Base-by-base conservation (phyloP, 2,888 invertebrate genomes). In the Heliconius aoede region DNA sequence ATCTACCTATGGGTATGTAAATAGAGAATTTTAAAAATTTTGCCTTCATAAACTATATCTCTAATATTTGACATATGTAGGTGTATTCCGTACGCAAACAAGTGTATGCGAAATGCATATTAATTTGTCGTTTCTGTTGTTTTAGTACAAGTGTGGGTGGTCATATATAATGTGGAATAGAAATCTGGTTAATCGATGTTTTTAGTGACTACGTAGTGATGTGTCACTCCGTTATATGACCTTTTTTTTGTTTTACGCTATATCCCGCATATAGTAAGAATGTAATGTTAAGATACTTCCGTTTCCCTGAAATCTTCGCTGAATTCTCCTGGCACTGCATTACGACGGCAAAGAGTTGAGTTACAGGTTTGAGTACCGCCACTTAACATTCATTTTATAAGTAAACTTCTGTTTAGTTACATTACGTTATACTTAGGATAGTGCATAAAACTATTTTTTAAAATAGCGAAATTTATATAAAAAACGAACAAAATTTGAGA, bases 1-100 rank as follows among this genome's bases (percentile, higher is more conserved):
- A 64, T 73, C 73, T 79, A 80, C 82, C 80, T 84, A 85, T 82
- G 82, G 81, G 84, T 84, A 86, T 86, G 85, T 80, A 83, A 87
- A 87, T 87, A 80, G 77, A 78, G 77, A 82, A 84, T 82, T 84
- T 83, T 77, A 80, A 81, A 82, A 82, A 84, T 84, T 85, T 82
- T 61, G 82, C 82, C 83, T 76, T 81, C 74, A 81, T 80, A 73
- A 79, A 78, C 79, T 79, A 76, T 82, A 73, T 78, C 82, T 82
- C 82, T 78, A 82, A 73, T 81, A 73, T 82, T 81, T 76, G 78
- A 81, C 81, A 76, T 80, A 78, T 78, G 80, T 74, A 74, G 77
- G 73, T 78, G 73, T 72, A 75, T 62, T 77, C 62, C 64, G 74
- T 69, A 73, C 73, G 73, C 77, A 72, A 79, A 79, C 60, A 76